Conservation (phyloP, 1,140 invertebrate species). For the Drosophila funebris region DNA sequence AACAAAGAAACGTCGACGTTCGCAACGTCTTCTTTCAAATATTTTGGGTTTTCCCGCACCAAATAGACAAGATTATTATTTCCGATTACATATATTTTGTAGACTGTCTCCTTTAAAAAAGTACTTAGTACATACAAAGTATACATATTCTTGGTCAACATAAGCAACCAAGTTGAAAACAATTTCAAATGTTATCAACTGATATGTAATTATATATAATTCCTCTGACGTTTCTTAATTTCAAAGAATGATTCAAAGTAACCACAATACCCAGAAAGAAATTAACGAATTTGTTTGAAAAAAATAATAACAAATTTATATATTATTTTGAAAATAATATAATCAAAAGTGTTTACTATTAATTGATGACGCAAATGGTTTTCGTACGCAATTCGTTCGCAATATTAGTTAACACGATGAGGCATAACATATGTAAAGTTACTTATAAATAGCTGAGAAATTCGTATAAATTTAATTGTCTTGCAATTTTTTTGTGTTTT, state of each 20-base stretch:
- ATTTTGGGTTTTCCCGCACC: conserved; percentile 65
- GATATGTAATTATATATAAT: neutral
- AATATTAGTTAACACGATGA: neutral
- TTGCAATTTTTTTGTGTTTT: conserved; percentile 6
- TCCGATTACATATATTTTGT: neutral
- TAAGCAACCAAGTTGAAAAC: no score
- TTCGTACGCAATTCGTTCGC: neutral
- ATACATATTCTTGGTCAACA: no score
- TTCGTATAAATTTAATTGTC: conserved; percentile 17
- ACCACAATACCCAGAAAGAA: no score
- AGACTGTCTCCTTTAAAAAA: no score
- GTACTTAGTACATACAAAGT: no score
- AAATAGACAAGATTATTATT: conserved; percentile 17
- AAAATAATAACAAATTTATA: neutral
- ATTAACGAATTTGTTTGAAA: no score
- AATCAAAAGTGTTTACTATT: neutral
- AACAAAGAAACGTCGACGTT: no score
- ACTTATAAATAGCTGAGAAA: neutral
- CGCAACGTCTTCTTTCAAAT: conserved; percentile 49
- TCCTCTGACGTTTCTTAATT: no score
- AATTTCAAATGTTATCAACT: neutral
- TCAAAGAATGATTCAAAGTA: no score
- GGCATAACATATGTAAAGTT: no score
- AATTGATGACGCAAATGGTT: neutral
- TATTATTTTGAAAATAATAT: neutral